A percentile compares a stretch with the other conserved stretches of the same genome.
Conservation (phyloP, 1,140 invertebrate species). For the Dreissena rostriformis region DNA sequence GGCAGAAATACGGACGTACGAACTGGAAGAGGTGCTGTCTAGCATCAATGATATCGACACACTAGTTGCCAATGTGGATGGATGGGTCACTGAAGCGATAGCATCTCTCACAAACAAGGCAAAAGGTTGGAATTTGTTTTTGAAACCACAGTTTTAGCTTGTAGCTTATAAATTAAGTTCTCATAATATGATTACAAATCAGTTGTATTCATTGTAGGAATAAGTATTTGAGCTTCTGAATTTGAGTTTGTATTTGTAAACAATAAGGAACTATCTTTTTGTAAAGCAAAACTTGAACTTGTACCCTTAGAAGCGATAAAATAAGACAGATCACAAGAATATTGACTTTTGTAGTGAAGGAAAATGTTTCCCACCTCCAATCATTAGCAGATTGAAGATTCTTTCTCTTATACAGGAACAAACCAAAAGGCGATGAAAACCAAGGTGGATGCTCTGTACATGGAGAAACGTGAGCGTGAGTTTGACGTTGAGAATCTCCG, state of each 20-base stretch:
- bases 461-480: slow-evolving; percentile 75
- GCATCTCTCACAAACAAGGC: slow-evolving; percentile 68
- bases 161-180: too few relatives aligned
- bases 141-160: too few relatives aligned
- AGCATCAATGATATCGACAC: slow-evolving; percentile 94
- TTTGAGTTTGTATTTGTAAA: too few relatives aligned
- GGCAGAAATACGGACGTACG: slow-evolving; percentile 95
- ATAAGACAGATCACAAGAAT: neutral
- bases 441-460: slow-evolving; percentile 73
- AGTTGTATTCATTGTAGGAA: too few relatives aligned
- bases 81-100: slow-evolving; percentile 73
- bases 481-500: slow-evolving; percentile 75
- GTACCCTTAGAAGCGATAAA: too few relatives aligned
- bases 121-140: slow-evolving; percentile 32
- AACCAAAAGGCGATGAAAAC: slow-evolving; percentile 65
- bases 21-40: slow-evolving; percentile 93
- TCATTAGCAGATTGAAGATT: too few relatives aligned
- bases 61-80: slow-evolving; percentile 81
- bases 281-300: too few relatives aligned
- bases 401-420: slow-evolving; percentile 30
- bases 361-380: too few relatives aligned
- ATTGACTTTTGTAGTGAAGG: neutral
- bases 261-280: too few relatives aligned
- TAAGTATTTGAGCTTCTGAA: too few relatives aligned
- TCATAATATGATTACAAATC: too few relatives aligned